Conservation (phyloP, 2,888 invertebrate genomes). For the Copidosoma aretas region DNA sequence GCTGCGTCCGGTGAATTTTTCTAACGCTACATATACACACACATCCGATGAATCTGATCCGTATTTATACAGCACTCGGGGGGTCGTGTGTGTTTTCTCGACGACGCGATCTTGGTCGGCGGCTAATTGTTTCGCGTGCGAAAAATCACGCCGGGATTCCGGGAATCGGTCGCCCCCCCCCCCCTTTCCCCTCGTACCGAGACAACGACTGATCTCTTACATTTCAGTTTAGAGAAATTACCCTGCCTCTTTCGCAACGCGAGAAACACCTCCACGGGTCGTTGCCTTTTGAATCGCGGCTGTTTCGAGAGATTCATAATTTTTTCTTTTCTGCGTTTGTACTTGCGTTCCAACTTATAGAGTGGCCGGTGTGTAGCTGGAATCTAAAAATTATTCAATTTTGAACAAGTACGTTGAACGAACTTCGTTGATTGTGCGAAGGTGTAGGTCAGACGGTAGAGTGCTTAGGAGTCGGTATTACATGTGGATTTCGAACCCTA, state of each 20-base stretch:
- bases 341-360: too few species aligned
- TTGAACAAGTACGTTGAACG: too few species aligned
- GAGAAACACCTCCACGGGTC: neutral
- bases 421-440: too few species aligned
- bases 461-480: too few species aligned
- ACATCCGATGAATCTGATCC: slow-evolving; percentile 34
- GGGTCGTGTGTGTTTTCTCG: neutral
- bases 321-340: too few species aligned
- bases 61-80: slow-evolving; percentile 3
- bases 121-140: slow-evolving; percentile 38
- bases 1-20: slow-evolving; percentile 50
- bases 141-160: slow-evolving; percentile 40
- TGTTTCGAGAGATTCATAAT: too few species aligned
- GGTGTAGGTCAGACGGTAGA: too few species aligned
- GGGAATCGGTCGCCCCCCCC: slow-evolving; percentile 26
- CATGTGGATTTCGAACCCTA: too few species aligned
- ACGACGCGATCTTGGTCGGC: neutral
- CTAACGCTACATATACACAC: slow-evolving; percentile 24
- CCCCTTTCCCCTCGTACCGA: slow-evolving; percentile 21
- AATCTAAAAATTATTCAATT: too few species aligned
- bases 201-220: slow-evolving; percentile 11
- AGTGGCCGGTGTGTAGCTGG: too few species aligned
- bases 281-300: too few species aligned
- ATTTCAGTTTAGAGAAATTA: neutral
- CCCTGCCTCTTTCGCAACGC: neutral